These are phyloP conservation scores for Gopherus evgoodei DNA, from an alignment of 2,113 vertebrate species.

Conservation along the genomic window DNA sequence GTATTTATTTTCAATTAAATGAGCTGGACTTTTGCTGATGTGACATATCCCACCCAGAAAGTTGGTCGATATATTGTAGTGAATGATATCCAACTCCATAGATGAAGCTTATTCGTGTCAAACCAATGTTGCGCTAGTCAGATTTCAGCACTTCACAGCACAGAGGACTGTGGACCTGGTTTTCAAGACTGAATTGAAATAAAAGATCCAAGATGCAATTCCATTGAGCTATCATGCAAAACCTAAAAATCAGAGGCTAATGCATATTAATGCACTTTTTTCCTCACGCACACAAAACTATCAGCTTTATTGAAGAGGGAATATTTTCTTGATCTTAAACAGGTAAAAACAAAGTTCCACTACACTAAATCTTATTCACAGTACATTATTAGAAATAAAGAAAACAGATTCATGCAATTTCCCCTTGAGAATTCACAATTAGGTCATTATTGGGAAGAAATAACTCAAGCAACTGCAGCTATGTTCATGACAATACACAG, in stretches of 20 bases:
- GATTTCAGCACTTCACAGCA: not conserved
- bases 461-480: too few relatives aligned
- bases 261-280: not conserved
- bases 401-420: not conserved
- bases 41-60: not conserved
- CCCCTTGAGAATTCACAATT: not conserved
- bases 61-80: not conserved
- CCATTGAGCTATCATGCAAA: not conserved
- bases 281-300: not conserved
- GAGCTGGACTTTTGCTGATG: not conserved
- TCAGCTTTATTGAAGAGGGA: not conserved
- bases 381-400: not conserved
- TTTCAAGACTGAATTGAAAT: not conserved
- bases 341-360: not conserved
- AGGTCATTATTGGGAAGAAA: too few relatives aligned
- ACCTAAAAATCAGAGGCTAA: not conserved
- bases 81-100: not conserved
- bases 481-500: not conserved
- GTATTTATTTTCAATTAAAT: not conserved
- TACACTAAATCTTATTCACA: not conserved
- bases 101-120: not conserved
- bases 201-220: not conserved
- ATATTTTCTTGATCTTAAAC: not conserved
- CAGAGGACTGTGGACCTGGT: not conserved
- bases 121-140: not conserved